Evolutionary conservation across 2,888 invertebrate genomes (phyloP).

Genomic region (Syrista parreyssii): DNA sequence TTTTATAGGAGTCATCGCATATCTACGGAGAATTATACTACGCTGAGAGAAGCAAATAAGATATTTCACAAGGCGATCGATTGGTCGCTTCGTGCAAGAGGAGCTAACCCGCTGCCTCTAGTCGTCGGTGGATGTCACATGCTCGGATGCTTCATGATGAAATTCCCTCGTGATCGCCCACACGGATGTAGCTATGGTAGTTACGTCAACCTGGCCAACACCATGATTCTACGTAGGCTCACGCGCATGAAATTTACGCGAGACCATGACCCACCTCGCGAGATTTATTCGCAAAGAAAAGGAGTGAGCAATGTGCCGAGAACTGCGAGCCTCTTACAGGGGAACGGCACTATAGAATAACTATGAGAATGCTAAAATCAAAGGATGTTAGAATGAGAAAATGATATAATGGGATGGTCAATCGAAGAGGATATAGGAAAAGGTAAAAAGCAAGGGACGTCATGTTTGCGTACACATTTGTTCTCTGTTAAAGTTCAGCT

Average conservation of each 20-base stretch:
- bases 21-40: neutral
- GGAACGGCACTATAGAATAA: neutral
- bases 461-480: neutral
- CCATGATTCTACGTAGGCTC: constrained; percentile 26
- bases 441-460: neutral
- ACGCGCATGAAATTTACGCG: constrained; percentile 39
- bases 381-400: neutral
- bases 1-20: neutral
- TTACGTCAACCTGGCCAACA: constrained; percentile 3
- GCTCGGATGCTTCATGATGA: constrained; percentile 23
- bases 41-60: neutral
- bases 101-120: neutral
- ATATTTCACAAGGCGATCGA: constrained; percentile 1
- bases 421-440: neutral
- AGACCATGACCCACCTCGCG: constrained; percentile 42
- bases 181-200: constrained; percentile 26
- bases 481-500: constrained; percentile 27
- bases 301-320: neutral
- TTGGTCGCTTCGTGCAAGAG: neutral
- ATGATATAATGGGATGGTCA: neutral
- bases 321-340: neutral
- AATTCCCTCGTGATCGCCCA: constrained; percentile 33
- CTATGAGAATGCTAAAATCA: neutral
- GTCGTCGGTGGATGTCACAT: constrained; percentile 1
- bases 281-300: constrained; percentile 1